Conservation (phyloP, 1,140 invertebrate species). For the Propsilocerus akamusi region DNA sequence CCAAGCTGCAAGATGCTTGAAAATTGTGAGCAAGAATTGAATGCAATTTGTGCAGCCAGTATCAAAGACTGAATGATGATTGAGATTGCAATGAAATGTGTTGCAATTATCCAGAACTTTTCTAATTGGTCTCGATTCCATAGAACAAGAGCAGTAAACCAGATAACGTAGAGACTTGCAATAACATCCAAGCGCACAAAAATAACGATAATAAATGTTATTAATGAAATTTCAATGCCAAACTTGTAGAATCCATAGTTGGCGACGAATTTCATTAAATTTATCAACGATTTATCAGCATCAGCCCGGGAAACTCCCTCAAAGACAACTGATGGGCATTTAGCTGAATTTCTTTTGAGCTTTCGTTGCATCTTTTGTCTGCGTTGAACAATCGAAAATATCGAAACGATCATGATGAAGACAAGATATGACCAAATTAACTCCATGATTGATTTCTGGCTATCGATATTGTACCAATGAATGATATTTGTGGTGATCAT, state of each 20-base stretch:
- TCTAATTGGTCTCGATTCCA: constrained; percentile 38
- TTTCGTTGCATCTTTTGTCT: no score
- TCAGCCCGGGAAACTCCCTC: no score
- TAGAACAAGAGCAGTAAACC: constrained; percentile 56
- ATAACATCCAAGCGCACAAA: constrained; percentile 72
- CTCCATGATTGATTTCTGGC: no score
- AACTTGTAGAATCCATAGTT: constrained; percentile 90
- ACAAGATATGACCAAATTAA: no score
- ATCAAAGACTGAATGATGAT: constrained; percentile 72
- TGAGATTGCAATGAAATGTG: constrained; percentile 51
- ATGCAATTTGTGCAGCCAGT: constrained; percentile 38
- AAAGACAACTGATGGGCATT: no score
- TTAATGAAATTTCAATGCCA: constrained; percentile 71
- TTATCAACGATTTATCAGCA: constrained; percentile 56
- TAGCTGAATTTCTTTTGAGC: no score
- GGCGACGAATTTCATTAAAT: constrained; percentile 64
- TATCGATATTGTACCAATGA: no score
- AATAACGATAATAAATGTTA: constrained; percentile 63
- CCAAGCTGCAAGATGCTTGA: not conserved
- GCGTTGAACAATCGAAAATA: no score
- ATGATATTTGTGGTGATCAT: no score
- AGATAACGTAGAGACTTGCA: constrained; percentile 64
- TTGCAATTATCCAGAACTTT: constrained; percentile 65
- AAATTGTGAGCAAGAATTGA: not conserved
- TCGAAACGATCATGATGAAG: no score